A percentile compares a stretch with the other conserved stretches of the same genome.
phyloP scores from a whole-genome alignment of 37 sponge, comb jelly and placozoan species.

The Ianthella basta region DNA sequence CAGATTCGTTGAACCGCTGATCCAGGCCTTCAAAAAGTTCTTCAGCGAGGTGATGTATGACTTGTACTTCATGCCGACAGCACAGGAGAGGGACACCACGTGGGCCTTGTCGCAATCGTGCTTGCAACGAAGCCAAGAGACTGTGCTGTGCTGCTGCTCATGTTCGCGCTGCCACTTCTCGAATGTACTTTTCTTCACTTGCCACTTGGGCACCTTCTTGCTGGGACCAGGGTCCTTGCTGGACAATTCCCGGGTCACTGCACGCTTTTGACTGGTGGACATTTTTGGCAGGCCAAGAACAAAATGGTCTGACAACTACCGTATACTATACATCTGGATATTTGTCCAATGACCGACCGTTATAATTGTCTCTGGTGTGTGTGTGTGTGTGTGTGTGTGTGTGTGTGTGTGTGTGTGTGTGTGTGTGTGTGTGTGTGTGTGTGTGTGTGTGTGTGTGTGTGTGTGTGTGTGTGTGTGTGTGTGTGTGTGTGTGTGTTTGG shows the following conservation, averaged over 20 bases:
- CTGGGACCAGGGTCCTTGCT: neutral
- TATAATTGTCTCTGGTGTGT: neutral
- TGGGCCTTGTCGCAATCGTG: constrained; percentile 32
- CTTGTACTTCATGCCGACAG: constrained; percentile 22
- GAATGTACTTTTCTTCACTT: neutral
- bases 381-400: constrained; percentile 1
- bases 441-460: constrained; percentile 29
- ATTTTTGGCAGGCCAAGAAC: neutral
- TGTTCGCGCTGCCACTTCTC: constrained; percentile 20
- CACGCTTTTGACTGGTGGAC: neutral
- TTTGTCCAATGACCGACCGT: neutral
- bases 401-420: constrained; percentile 23
- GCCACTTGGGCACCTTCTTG: neutral
- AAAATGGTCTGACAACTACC: neutral
- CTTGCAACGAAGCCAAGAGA: constrained; percentile 30
- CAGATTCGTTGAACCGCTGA: constrained; percentile 49
- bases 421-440: constrained; percentile 26
- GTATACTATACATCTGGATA: neutral
- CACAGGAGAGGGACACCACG: constrained; percentile 32
- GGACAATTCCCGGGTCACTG: neutral
- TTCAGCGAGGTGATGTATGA: neutral
- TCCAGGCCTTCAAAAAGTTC: constrained; percentile 29
- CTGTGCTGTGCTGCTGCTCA: constrained; percentile 15
- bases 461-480: constrained; percentile 28
- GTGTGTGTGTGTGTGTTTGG: constrained; percentile 27